phyloP scores from a whole-genome alignment of 2,888 invertebrate genomes.

The Cephalotes varians region DNA sequence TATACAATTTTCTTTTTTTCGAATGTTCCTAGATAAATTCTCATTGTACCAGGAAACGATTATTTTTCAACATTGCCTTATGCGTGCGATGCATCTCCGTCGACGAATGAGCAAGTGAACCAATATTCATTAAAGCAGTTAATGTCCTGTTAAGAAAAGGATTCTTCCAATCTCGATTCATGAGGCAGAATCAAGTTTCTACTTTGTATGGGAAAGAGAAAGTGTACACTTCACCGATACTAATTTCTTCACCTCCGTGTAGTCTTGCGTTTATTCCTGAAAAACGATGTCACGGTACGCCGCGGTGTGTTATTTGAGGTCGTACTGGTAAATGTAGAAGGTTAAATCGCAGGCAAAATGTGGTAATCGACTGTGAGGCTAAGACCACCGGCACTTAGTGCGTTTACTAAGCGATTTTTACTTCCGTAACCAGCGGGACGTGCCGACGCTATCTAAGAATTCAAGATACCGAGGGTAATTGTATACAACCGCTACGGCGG shows the following conservation, averaged over 20 bases:
- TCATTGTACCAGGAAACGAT: neutral
- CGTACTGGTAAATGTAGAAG: slow-evolving; percentile 35
- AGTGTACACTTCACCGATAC: slow-evolving; percentile 36
- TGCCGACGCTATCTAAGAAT: slow-evolving; percentile 48
- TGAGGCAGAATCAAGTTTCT: slow-evolving; percentile 38
- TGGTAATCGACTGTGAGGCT: slow-evolving; percentile 15
- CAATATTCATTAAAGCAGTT: slow-evolving; percentile 35
- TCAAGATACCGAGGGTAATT: slow-evolving; percentile 41
- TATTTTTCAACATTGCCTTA: slow-evolving; percentile 1
- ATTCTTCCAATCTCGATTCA: slow-evolving; percentile 36
- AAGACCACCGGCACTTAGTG: slow-evolving; percentile 34
- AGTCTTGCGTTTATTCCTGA: slow-evolving; percentile 48
- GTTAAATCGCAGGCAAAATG: slow-evolving; percentile 41
- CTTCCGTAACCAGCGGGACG: slow-evolving; percentile 44
- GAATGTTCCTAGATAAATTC: neutral
- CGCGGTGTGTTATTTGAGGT: slow-evolving; percentile 36
- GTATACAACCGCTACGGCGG: neutral
- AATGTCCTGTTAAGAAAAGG: slow-evolving; percentile 38
- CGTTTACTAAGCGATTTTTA: slow-evolving; percentile 46
- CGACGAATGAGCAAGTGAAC: neutral
- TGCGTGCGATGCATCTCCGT: neutral
- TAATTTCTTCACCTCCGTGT: slow-evolving; percentile 51
- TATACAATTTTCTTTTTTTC: neutral
- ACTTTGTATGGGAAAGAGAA: slow-evolving; percentile 54
- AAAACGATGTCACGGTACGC: slow-evolving; percentile 39